Evolutionary conservation across 2,797 vertebrate genomes (phyloP).

Genomic region (Anguilla marmorata): DNA sequence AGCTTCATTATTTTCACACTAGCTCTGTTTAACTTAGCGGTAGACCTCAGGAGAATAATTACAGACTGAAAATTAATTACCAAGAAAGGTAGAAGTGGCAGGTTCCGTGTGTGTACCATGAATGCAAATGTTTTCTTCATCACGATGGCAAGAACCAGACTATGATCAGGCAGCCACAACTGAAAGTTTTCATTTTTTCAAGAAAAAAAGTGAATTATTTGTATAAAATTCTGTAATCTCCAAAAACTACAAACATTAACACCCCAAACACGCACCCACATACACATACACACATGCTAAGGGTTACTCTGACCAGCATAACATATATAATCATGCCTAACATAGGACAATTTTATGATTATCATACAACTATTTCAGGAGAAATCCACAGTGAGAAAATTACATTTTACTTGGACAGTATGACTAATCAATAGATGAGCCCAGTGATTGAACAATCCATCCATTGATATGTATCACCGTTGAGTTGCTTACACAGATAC

Average conservation of each 20-base stretch:
- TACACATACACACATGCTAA: neutral
- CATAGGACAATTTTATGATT: too few relatives aligned
- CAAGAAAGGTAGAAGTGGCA: neutral
- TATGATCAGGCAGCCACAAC: neutral
- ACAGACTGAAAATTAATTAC: neutral
- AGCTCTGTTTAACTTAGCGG: neutral
- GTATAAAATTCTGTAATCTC: neutral
- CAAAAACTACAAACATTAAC: too few relatives aligned
- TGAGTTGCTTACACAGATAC: too few relatives aligned
- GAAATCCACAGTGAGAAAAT: too few relatives aligned
- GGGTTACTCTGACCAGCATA: too few relatives aligned
- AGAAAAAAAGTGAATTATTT: neutral
- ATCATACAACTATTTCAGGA: too few relatives aligned
- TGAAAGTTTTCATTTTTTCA: neutral
- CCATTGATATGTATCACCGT: too few relatives aligned
- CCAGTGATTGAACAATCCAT: too few relatives aligned
- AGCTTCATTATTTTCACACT: neutral
- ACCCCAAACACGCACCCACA: too few relatives aligned
- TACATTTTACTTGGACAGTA: too few relatives aligned
- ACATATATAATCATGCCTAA: too few relatives aligned
- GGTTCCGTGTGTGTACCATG: neutral
- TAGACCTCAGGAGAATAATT: conserved; percentile 2
- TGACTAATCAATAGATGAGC: too few relatives aligned
- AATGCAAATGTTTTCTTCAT: neutral
- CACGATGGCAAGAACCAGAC: neutral